These are phyloP conservation scores for Pogonomyrmex californicus DNA, from an alignment of 1,140 invertebrate genomes.

Conservation along the genomic window DNA sequence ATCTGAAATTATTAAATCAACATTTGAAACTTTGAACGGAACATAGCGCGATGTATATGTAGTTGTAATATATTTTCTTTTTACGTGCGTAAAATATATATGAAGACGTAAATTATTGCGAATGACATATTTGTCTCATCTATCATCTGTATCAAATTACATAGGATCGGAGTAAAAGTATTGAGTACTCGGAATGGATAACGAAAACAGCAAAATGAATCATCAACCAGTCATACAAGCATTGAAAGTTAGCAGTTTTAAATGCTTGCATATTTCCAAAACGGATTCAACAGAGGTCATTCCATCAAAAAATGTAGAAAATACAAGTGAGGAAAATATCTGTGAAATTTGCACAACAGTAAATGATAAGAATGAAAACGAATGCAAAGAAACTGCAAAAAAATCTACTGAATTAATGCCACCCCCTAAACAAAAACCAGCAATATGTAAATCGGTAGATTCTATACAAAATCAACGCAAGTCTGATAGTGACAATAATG, in stretches of 20 bases:
- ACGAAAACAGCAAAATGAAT: not conserved
- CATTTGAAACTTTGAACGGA: not conserved
- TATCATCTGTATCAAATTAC: not conserved
- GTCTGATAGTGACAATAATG: not conserved
- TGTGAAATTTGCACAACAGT: slow-evolving; percentile 4
- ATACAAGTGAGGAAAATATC: not conserved
- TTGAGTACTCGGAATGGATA: not conserved
- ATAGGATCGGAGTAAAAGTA: not conserved
- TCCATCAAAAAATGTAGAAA: not conserved
- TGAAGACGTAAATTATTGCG: not conserved
- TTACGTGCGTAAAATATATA: not conserved
- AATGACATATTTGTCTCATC: not conserved
- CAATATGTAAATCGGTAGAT: slow-evolving; percentile 60
- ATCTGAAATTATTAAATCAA: not conserved
- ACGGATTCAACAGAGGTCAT: slow-evolving; percentile 16
- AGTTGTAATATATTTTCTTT: not conserved
- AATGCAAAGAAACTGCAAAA: slow-evolving; percentile 51
- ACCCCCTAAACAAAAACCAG: slow-evolving; percentile 74
- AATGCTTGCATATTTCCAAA: slow-evolving; percentile 66
- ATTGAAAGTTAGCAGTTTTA: slow-evolving; percentile 61
- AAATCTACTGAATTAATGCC: slow-evolving; percentile 80
- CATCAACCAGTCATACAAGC: not conserved
- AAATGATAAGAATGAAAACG: slow-evolving; percentile 5
- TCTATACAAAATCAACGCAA: slow-evolving; percentile 27
- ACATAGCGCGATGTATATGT: no score